Evolutionary conservation across 2,113 vertebrate species (phyloP).

Genomic region (Cettia cetti): DNA sequence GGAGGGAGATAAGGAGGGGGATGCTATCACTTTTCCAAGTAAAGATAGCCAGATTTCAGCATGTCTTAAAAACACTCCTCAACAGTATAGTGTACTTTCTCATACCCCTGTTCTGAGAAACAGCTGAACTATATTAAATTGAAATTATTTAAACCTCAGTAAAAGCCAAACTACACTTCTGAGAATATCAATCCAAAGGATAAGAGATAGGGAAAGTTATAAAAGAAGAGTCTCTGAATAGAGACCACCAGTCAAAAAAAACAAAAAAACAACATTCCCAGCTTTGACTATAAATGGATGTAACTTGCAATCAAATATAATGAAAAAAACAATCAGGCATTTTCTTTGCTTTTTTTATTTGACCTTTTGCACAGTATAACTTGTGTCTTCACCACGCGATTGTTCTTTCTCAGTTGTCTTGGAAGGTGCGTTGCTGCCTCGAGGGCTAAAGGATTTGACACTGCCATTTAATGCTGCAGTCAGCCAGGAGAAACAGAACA

Average conservation of each 20-base stretch:
- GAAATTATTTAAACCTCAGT: conserved; percentile 1
- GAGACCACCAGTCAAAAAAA: background rate
- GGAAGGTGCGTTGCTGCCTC: background rate
- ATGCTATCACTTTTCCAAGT: conserved; percentile 2
- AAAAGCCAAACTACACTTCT: background rate
- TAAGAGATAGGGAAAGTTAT: background rate
- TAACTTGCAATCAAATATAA: background rate
- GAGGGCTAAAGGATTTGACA: background rate
- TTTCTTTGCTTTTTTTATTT: background rate
- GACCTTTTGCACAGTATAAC: background rate
- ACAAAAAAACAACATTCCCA: background rate
- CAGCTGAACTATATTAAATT: background rate
- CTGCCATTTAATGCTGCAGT: background rate
- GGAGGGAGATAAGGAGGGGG: background rate
- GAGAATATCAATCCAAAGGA: background rate
- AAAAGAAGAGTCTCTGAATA: background rate
- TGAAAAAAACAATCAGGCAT: background rate
- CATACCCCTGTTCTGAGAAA: background rate
- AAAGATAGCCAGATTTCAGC: conserved; percentile 30
- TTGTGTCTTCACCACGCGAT: background rate
- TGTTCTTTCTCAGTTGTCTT: background rate
- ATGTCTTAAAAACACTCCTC: conserved; percentile 4
- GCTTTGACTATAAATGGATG: background rate
- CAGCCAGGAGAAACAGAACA: background rate
- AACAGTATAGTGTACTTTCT: background rate